Conservation (phyloP, 2,888 invertebrate genomes). For the Rhingia campestris region DNA sequence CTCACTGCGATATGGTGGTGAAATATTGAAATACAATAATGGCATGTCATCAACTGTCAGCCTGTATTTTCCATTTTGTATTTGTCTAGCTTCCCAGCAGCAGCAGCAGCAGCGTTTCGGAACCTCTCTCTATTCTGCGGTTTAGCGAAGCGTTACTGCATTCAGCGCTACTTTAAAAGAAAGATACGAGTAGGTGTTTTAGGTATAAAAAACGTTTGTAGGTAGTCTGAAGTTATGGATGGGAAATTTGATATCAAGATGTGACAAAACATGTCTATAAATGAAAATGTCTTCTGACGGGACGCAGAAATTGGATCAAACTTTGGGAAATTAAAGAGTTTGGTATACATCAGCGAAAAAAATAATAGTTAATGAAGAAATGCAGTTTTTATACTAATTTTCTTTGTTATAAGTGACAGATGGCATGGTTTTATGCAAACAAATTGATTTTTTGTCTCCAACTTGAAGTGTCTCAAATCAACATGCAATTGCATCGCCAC, state of each 20-base stretch:
- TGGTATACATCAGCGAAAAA: too few species aligned
- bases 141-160: slow-evolving; percentile 63
- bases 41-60: slow-evolving; percentile 69
- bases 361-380: too few species aligned
- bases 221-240: slow-evolving; percentile 1
- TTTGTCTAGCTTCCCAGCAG: slow-evolving; percentile 53
- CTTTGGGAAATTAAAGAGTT: not conserved
- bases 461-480: too few species aligned
- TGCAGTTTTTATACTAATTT: too few species aligned
- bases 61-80: slow-evolving; percentile 7
- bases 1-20: slow-evolving; percentile 18
- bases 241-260: slow-evolving; percentile 28
- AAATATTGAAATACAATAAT: slow-evolving; percentile 68
- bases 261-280: not conserved
- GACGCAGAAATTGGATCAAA: slow-evolving; percentile 1
- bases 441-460: too few species aligned
- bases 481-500: too few species aligned
- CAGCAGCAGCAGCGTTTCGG: slow-evolving; percentile 10
- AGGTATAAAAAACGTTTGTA: slow-evolving; percentile 1
- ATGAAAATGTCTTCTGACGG: not conserved
- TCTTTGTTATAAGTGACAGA: too few species aligned
- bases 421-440: too few species aligned
- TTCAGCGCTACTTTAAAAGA: slow-evolving; percentile 2
- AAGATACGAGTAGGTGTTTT: not conserved
- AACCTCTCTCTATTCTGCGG: slow-evolving; percentile 27